Evolutionary conservation across 2,797 vertebrate species (phyloP).

Genomic region (Labeo calbasu): DNA sequence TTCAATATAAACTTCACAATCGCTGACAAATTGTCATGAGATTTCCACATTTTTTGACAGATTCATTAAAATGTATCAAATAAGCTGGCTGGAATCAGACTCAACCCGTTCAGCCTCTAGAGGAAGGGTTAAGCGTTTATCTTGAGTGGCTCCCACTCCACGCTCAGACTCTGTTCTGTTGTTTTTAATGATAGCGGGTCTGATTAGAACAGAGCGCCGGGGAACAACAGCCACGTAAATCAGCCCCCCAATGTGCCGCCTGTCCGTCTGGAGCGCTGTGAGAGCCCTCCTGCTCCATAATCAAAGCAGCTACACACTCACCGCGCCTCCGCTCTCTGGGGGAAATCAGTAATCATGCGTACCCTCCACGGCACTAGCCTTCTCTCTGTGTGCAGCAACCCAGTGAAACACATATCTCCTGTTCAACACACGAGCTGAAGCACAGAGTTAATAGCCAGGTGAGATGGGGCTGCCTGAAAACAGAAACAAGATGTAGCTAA

Average conservation of each 20-base stretch:
- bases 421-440: constrained; percentile 3
- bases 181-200: constrained; percentile 59
- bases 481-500: constrained; percentile 11
- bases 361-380: constrained; percentile 52
- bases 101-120: constrained; percentile 38
- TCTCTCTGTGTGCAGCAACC: not conserved
- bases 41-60: not conserved
- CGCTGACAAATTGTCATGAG: constrained; percentile 14
- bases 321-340: constrained; percentile 69
- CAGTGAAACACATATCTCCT: constrained; percentile 12
- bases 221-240: constrained; percentile 72
- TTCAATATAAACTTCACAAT: constrained; percentile 44
- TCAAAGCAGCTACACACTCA: constrained; percentile 71
- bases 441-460: constrained; percentile 8
- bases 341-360: constrained; percentile 75
- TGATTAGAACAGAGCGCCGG: constrained; percentile 70
- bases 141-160: constrained; percentile 22
- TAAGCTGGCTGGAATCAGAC: constrained; percentile 10
- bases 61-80: constrained; percentile 44
- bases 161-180: constrained; percentile 29
- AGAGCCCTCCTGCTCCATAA: constrained; percentile 66
- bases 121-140: constrained; percentile 40
- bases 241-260: constrained; percentile 75
- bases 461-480: constrained; percentile 10
- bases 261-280: constrained; percentile 56